These are phyloP conservation scores for Natator depressus DNA, from an alignment of 2,113 vertebrate species.

Conservation along the genomic window DNA sequence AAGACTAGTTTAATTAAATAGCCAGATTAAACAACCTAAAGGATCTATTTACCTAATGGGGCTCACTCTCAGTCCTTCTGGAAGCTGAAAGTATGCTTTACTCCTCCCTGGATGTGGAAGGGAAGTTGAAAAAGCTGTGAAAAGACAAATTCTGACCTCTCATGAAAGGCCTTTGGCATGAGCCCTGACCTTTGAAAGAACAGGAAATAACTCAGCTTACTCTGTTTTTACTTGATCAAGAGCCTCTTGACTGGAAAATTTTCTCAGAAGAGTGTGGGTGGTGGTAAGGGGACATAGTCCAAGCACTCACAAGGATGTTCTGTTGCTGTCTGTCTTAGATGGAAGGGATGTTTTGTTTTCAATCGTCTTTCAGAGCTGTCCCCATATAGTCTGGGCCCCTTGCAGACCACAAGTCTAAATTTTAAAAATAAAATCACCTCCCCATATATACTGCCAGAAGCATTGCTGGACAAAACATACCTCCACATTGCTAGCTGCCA, in stretches of 20 bases:
- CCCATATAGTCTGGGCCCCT: not conserved
- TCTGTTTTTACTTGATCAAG: conserved; percentile 46
- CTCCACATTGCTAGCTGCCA: not conserved
- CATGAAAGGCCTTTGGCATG: conserved; percentile 48
- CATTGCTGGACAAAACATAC: not conserved
- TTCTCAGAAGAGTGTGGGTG: conserved; percentile 18
- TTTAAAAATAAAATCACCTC: conserved; percentile 13
- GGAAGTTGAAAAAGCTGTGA: conserved; percentile 43
- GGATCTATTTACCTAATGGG: not conserved
- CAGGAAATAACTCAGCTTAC: conserved; percentile 46
- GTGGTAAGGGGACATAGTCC: not conserved
- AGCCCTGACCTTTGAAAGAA: conserved; percentile 51
- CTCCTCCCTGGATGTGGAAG: conserved; percentile 1
- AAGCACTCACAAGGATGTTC: not conserved
- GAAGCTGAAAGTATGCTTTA: conserved; percentile 14
- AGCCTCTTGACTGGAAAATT: conserved; percentile 15
- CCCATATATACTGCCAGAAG: not conserved
- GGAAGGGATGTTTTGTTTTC: conserved; percentile 12
- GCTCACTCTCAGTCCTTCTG: not conserved
- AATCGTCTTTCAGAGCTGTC: not conserved
- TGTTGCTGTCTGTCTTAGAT: not conserved
- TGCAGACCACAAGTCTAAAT: conserved; percentile 19
- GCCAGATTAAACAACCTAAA: conserved; percentile 11
- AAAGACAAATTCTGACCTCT: conserved; percentile 52
- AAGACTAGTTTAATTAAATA: not conserved